Conservation (phyloP, 2,888 invertebrate genomes). For the Eurytoma adleriae region DNA sequence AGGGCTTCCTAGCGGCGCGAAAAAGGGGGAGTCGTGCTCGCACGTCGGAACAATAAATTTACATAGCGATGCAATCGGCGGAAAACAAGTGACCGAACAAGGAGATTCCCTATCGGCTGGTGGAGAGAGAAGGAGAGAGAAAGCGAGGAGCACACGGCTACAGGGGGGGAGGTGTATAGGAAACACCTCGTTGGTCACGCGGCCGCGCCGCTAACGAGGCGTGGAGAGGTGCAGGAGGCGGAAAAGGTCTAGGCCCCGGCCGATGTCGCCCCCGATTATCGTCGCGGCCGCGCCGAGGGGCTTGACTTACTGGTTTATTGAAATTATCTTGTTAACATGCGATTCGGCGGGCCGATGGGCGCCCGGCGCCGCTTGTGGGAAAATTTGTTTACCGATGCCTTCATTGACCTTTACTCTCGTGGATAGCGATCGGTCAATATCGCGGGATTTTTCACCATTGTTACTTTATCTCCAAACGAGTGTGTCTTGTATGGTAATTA, state of each 20-base stretch:
- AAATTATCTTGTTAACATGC: slow-evolving; percentile 53
- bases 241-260: slow-evolving; percentile 12
- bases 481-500: no score
- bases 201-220: slow-evolving; percentile 70
- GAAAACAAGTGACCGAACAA: slow-evolving; percentile 71
- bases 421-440: no score
- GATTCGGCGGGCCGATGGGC: background rate
- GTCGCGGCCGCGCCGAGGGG: background rate
- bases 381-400: no score
- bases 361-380: no score
- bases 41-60: slow-evolving; percentile 70
- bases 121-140: no score
- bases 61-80: slow-evolving; percentile 72
- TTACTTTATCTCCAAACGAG: no score
- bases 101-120: slow-evolving; percentile 67
- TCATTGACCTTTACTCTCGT: no score
- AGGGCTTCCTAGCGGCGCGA: background rate
- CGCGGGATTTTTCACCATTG: no score
- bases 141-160: background rate
- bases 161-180: slow-evolving; percentile 67
- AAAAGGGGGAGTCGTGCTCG: slow-evolving; percentile 63
- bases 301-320: slow-evolving; percentile 35
- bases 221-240: slow-evolving; percentile 44
- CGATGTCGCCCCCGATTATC: slow-evolving; percentile 54
- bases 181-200: slow-evolving; percentile 79